Percentiles rank a stretch among this genome's conserved stretches.
Evolutionary conservation across 2,113 vertebrate genomes (phyloP).

Genomic region (Tachuris rubrigastra): DNA sequence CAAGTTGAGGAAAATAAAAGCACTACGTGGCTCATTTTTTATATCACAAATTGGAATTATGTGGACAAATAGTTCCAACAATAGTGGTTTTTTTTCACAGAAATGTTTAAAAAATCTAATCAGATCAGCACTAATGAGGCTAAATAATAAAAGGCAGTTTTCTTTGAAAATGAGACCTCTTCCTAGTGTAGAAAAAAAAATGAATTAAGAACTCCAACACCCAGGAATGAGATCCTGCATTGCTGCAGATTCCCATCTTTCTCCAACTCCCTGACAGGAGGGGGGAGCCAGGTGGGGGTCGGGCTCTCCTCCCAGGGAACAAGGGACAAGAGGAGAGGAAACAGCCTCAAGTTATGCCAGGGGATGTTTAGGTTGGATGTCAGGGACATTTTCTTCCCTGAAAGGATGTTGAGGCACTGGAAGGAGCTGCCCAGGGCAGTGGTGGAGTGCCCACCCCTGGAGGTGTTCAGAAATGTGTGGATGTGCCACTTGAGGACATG

Average conservation of each 20-base stretch:
- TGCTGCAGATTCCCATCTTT: not conserved
- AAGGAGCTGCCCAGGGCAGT: not conserved
- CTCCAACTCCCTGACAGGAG: not conserved
- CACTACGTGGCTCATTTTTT: not conserved
- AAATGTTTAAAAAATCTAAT: not conserved
- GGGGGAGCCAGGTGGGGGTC: not conserved
- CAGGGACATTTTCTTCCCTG: not conserved
- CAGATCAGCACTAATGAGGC: not conserved
- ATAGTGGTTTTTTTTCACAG: not conserved
- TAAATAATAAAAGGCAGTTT: not conserved
- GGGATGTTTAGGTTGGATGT: not conserved
- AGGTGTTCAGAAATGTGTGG: not conserved
- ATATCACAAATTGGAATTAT: not conserved
- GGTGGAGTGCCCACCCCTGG: not conserved
- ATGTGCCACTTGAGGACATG: not conserved
- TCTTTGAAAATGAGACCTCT: not conserved
- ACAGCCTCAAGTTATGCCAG: accelerated
- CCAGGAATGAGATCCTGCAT: too few relatives aligned
- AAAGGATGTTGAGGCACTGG: not conserved
- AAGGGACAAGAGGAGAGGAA: not conserved
- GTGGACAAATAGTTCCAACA: not conserved
- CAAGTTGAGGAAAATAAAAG: not conserved
- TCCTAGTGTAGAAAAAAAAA: not conserved
- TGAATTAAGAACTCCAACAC: too few relatives aligned
- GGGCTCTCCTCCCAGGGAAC: not conserved